These are phyloP conservation scores for Channa maculata DNA, from an alignment of 2,113 vertebrate species.

Conservation along the genomic window DNA sequence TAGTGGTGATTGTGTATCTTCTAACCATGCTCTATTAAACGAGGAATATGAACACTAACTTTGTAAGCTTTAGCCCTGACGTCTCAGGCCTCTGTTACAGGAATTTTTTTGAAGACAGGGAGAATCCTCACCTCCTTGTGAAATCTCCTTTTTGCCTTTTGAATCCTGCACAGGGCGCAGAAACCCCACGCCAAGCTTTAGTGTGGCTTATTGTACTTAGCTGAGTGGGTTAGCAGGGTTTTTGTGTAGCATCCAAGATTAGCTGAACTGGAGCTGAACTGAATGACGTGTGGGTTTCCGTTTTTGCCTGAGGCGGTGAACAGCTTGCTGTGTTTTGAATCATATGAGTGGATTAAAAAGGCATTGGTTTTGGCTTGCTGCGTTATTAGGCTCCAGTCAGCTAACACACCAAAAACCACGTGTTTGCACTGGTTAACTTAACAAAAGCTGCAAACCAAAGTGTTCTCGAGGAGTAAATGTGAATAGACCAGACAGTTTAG, in stretches of 20 bases:
- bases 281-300: conserved; percentile 4
- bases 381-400: neutral
- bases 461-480: neutral
- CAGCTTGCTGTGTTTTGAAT: conserved; percentile 52
- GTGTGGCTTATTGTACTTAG: conserved; percentile 17
- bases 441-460: neutral
- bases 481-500: neutral
- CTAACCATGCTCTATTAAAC: too few relatives aligned
- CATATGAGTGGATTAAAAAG: conserved; percentile 30
- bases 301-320: conserved; percentile 26
- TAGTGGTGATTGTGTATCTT: too few relatives aligned
- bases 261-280: conserved; percentile 34
- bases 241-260: conserved; percentile 1
- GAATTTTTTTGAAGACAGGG: neutral
- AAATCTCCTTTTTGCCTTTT: conserved; percentile 27
- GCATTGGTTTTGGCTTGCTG: conserved; percentile 29
- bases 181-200: neutral
- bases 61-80: too few relatives aligned
- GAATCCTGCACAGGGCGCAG: conserved; percentile 15
- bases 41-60: too few relatives aligned
- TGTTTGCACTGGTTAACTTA: conserved; percentile 10
- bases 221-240: conserved; percentile 21
- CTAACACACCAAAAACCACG: conserved; percentile 13
- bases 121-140: conserved; percentile 12
- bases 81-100: neutral